Percentiles rank a stretch among this genome's conserved stretches.
Evolutionary conservation across 1,140 invertebrate species (phyloP).

Genomic region (Aplysia californica): DNA sequence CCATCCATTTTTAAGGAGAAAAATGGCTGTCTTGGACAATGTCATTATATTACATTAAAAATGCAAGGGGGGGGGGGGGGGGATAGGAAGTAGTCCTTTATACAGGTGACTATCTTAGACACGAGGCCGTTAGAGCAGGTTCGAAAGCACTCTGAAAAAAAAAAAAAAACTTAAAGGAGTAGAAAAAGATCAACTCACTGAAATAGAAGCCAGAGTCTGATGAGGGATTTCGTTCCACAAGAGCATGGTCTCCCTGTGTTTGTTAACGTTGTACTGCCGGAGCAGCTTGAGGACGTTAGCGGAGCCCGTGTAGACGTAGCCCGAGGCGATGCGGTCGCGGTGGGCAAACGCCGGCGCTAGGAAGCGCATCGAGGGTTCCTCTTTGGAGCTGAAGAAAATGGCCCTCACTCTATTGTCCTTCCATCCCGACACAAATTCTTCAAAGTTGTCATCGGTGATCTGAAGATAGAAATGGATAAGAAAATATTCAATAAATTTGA

Average conservation of each 20-base stretch:
- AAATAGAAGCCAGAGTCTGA: constrained; percentile 83
- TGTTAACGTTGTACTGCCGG: constrained; percentile 71
- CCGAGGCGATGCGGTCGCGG: constrained; percentile 87
- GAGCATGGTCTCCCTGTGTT: constrained; percentile 82
- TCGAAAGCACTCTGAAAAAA: too few species aligned
- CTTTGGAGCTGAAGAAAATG: constrained; percentile 85
- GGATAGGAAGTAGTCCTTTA: too few species aligned
- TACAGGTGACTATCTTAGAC: too few species aligned
- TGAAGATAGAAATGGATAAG: constrained; percentile 47
- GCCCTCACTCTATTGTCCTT: constrained; percentile 90
- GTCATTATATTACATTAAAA: too few species aligned
- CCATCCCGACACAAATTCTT: constrained; percentile 88
- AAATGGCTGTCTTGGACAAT: too few species aligned
- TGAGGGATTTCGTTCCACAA: constrained; percentile 90
- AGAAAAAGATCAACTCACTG: too few species aligned
- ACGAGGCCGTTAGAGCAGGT: too few species aligned
- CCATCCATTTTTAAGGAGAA: too few species aligned
- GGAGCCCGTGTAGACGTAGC: constrained; percentile 72
- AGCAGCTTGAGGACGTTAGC: constrained; percentile 62
- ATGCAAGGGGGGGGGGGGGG: too few species aligned
- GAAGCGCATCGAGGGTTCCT: constrained; percentile 83
- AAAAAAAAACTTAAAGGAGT: too few species aligned
- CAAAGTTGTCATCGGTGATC: constrained; percentile 80
- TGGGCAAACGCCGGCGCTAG: constrained; percentile 89
- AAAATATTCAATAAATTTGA: too few species aligned